A percentile compares a stretch with the other conserved stretches of the same genome.
Evolutionary conservation across 2,888 invertebrate species (phyloP).

Genomic region (Geotrupes spiniger): DNA sequence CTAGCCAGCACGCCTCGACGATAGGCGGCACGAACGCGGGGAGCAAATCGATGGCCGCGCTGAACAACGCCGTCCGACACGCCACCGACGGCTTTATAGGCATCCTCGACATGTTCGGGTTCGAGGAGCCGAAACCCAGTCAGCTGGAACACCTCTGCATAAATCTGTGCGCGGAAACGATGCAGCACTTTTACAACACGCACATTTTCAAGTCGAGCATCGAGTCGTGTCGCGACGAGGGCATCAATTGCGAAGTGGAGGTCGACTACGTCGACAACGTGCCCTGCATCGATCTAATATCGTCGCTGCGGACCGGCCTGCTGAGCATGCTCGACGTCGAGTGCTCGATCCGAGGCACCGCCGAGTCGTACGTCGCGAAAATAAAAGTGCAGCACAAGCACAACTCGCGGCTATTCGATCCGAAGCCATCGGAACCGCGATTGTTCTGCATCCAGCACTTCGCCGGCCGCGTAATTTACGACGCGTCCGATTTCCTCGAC

Average conservation of each 20-base stretch:
- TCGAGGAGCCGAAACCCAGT: slow-evolving; percentile 88
- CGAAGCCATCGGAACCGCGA: slow-evolving; percentile 74
- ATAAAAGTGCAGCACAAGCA: slow-evolving; percentile 78
- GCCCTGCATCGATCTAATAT: slow-evolving; percentile 93
- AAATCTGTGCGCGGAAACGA: slow-evolving; percentile 93
- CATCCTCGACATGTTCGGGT: slow-evolving; percentile 95
- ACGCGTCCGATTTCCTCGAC: slow-evolving; percentile 84
- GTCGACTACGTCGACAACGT: slow-evolving; percentile 94
- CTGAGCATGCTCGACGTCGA: slow-evolving; percentile 91
- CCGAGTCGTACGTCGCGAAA: slow-evolving; percentile 78
- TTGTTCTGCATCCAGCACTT: slow-evolving; percentile 91
- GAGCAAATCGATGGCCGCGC: slow-evolving; percentile 86
- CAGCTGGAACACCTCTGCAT: slow-evolving; percentile 92
- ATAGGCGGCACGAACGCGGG: slow-evolving; percentile 72
- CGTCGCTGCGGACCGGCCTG: slow-evolving; percentile 86
- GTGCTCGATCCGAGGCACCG: slow-evolving; percentile 78
- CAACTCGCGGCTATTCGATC: slow-evolving; percentile 77
- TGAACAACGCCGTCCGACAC: slow-evolving; percentile 89
- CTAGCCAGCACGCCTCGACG: slow-evolving; percentile 82
- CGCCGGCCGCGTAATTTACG: slow-evolving; percentile 81
- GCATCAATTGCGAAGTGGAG: slow-evolving; percentile 84
- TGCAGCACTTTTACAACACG: slow-evolving; percentile 97
- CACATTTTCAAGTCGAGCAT: slow-evolving; percentile 93
- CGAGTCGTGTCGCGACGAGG: slow-evolving; percentile 91
- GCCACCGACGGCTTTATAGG: slow-evolving; percentile 95